Conservation (phyloP, 2,797 vertebrate species). For the Phrynocephalus forsythii region DNA sequence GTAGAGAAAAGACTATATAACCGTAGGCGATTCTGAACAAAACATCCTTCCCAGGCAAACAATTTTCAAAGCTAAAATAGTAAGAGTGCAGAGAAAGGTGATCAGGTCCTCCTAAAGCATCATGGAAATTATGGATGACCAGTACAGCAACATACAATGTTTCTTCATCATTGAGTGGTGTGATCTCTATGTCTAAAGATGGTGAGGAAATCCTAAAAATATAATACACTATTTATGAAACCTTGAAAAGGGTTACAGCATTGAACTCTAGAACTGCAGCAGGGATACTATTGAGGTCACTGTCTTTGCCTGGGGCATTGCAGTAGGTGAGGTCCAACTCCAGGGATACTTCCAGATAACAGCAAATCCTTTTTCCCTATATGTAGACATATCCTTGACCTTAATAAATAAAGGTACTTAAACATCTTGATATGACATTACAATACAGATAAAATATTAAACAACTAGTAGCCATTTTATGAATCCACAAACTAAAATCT, state of each 20-base stretch:
- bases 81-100: constrained; percentile 18
- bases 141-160: constrained; percentile 19
- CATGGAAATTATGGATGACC: constrained; percentile 18
- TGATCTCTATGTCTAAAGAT: constrained; percentile 13
- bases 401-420: not conserved
- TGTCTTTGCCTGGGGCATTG: not conserved
- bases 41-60: constrained; percentile 16
- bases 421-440: not conserved
- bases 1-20: not conserved
- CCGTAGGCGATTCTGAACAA: constrained; percentile 10
- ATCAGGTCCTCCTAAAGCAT: constrained; percentile 15
- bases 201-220: constrained; percentile 10
- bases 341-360: not conserved
- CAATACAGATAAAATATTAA: not conserved
- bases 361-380: not conserved
- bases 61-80: constrained; percentile 15
- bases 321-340: not conserved
- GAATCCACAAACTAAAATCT: not conserved
- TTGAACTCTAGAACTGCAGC: not conserved
- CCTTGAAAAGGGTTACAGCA: not conserved
- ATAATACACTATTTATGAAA: not conserved
- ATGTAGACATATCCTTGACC: not conserved
- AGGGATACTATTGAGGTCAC: not conserved
- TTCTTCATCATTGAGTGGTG: constrained; percentile 14
- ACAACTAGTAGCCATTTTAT: not conserved